A percentile compares a stretch with the other conserved stretches of the same genome.
These are phyloP conservation scores for Baccha elongata DNA, from an alignment of 2,888 invertebrate species.

Conservation along the genomic window DNA sequence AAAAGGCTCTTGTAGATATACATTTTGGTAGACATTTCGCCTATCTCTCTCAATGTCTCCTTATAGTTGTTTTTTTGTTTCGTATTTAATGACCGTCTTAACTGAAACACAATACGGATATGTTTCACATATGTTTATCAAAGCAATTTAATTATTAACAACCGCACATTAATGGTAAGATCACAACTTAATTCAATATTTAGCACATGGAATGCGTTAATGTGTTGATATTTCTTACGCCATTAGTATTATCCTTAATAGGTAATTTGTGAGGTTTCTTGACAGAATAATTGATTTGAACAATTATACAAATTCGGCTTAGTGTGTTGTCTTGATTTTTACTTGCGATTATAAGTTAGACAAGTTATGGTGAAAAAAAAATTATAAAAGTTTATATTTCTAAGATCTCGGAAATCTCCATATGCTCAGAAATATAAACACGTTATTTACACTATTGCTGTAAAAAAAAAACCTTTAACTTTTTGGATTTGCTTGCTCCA, in stretches of 20 bases:
- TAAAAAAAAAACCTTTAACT: too few relatives aligned
- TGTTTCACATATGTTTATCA: background rate
- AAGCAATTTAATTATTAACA: conserved; percentile 6
- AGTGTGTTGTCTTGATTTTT: too few relatives aligned
- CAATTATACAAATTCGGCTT: too few relatives aligned
- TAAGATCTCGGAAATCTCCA: too few relatives aligned
- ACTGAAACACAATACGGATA: background rate
- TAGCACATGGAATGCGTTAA: background rate
- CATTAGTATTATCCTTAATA: background rate
- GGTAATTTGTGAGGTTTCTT: background rate
- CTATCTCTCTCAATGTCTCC: background rate
- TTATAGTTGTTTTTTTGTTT: background rate
- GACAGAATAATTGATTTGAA: background rate
- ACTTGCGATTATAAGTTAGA: too few relatives aligned
- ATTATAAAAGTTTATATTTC: too few relatives aligned
- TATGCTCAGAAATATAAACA: too few relatives aligned
- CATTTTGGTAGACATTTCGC: background rate
- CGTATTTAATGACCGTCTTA: background rate
- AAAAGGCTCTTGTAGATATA: background rate
- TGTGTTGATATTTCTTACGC: background rate
- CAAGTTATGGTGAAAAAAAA: too few relatives aligned
- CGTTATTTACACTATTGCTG: too few relatives aligned
- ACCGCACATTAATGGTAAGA: background rate
- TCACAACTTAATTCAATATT: background rate
- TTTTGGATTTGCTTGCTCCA: too few relatives aligned